These are phyloP conservation scores for Chelonoidis abingdonii DNA, from an alignment of 2,113 vertebrate species.

Conservation along the genomic window DNA sequence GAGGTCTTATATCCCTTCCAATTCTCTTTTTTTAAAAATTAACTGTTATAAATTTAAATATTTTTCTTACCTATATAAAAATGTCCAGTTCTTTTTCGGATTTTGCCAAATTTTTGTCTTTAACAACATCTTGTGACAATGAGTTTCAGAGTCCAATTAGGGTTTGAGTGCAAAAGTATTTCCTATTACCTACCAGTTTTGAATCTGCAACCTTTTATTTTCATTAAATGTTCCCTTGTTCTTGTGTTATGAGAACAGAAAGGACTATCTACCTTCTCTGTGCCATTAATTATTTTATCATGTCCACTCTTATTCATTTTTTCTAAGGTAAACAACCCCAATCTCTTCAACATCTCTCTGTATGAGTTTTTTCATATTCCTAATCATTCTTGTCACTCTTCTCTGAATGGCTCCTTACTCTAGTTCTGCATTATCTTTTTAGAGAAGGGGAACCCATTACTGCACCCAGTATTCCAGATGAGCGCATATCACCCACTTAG, in stretches of 20 bases:
- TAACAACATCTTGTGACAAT: not conserved
- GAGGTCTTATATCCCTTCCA: not conserved
- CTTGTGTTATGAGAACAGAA: not conserved
- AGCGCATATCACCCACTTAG: not conserved
- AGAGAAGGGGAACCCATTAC: not conserved
- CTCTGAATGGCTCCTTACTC: not conserved
- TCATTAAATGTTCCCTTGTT: not conserved
- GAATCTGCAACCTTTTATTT: not conserved
- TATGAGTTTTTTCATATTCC: not conserved
- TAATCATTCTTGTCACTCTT: not conserved
- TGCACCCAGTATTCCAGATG: not conserved
- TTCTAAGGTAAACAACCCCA: not conserved
- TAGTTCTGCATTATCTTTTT: not conserved
- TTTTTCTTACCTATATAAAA: not conserved
- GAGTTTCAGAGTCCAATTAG: not conserved
- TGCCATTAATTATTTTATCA: not conserved
- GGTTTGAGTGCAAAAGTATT: not conserved
- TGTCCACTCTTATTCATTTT: no score
- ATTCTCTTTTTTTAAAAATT: not conserved
- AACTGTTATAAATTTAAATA: not conserved
- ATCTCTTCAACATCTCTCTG: not conserved
- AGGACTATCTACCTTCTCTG: not conserved
- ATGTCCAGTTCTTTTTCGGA: not conserved
- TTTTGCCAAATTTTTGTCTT: not conserved
- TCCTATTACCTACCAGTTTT: not conserved